Evolutionary conservation across 2,113 vertebrate genomes (phyloP).

Genomic region (Haliaeetus leucogaster): DNA sequence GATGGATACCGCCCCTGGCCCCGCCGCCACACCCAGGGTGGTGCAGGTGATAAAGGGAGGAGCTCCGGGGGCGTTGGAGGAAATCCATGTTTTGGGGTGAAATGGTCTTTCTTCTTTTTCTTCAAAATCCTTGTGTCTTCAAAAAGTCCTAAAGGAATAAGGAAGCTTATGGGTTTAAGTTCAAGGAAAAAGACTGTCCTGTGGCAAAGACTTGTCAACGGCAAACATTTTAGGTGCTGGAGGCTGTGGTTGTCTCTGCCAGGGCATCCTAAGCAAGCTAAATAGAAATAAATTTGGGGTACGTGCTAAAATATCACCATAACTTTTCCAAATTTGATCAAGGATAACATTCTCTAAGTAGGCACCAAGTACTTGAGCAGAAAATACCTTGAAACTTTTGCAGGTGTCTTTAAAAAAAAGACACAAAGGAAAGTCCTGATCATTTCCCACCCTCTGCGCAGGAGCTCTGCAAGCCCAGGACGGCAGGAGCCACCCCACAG

Average conservation of each 20-base stretch:
- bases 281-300: background rate
- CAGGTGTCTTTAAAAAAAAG: background rate
- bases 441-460: background rate
- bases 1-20: no score
- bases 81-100: background rate
- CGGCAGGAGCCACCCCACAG: background rate
- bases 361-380: background rate
- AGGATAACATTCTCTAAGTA: background rate
- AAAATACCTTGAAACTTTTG: background rate
- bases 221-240: background rate
- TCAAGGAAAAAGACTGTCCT: rapidly evolving
- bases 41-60: no score
- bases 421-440: background rate
- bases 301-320: background rate
- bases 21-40: no score
- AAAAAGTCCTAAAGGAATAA: rapidly evolving
- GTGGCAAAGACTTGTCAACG: rapidly evolving
- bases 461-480: background rate
- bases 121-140: rapidly evolving
- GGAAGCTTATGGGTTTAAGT: rapidly evolving
- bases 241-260: background rate
- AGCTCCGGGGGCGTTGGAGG: rapidly evolving
- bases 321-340: background rate
- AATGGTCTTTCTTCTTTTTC: background rate
- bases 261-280: background rate